Evolutionary conservation across 2,113 vertebrate species (phyloP).

Genomic region (Rhynchomys soricoides): DNA sequence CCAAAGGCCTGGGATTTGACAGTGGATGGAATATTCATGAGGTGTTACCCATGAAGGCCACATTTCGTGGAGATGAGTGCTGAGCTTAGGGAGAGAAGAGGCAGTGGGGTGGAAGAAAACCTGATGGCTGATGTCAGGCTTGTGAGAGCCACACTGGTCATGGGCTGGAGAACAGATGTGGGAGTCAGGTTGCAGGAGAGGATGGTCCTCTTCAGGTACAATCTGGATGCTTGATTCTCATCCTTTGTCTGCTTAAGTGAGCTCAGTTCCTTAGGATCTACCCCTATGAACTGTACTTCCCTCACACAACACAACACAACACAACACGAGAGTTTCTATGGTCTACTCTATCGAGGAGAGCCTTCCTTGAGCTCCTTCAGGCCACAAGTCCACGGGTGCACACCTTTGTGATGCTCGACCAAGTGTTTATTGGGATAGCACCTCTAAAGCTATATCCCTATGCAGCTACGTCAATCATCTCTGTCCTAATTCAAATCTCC

Average conservation of each 20-base stretch:
- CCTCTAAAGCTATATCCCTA: background rate
- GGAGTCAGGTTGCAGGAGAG: background rate
- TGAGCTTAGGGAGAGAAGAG: no score
- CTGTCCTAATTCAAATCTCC: background rate
- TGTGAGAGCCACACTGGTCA: fast-evolving
- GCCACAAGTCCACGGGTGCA: no score
- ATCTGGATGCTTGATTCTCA: no score
- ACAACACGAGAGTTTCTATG: background rate
- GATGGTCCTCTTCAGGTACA: fast-evolving
- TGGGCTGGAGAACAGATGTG: fast-evolving
- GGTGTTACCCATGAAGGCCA: background rate
- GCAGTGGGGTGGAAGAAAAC: fast-evolving
- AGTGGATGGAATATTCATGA: background rate
- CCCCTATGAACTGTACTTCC: fast-evolving
- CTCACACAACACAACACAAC: background rate
- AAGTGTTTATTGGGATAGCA: no score
- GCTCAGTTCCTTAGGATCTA: background rate
- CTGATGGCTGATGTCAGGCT: background rate
- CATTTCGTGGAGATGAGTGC: background rate
- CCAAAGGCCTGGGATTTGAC: no score
- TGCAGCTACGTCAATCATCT: fast-evolving
- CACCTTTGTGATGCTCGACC: background rate
- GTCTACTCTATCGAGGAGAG: background rate
- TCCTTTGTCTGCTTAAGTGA: no score
- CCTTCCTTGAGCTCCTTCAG: background rate